phyloP scores from a whole-genome alignment of 2,797 vertebrate genomes.

The Sternarchorhynchus goeldii region DNA sequence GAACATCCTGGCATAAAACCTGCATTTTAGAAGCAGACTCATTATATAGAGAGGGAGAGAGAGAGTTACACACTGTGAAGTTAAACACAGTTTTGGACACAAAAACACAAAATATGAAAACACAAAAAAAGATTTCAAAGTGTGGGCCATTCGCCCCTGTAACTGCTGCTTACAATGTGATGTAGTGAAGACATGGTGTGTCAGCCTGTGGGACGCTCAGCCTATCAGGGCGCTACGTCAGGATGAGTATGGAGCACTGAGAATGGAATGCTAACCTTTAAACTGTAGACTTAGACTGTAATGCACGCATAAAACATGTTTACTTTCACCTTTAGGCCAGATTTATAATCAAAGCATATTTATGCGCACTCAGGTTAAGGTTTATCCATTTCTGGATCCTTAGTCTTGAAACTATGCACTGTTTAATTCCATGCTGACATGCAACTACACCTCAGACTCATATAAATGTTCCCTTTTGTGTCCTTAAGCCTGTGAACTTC shows the following conservation, averaged over 20 bases:
- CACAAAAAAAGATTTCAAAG: too few relatives aligned
- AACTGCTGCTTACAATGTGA: too few relatives aligned
- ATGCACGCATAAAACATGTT: background rate
- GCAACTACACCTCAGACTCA: background rate
- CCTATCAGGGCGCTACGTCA: background rate
- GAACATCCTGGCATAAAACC: too few relatives aligned
- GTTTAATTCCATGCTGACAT: slow-evolving; percentile 13
- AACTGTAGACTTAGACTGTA: slow-evolving; percentile 2
- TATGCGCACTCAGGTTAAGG: background rate
- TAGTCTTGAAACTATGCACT: slow-evolving; percentile 17
- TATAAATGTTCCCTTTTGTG: slow-evolving; percentile 1
- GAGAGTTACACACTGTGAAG: too few relatives aligned
- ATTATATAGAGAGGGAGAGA: too few relatives aligned
- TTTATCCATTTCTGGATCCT: background rate
- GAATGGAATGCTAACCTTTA: background rate
- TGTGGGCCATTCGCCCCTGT: too few relatives aligned
- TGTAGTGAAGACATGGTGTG: too few relatives aligned
- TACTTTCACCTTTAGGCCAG: background rate
- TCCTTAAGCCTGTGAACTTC: background rate
- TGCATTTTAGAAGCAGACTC: too few relatives aligned
- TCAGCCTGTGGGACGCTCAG: background rate
- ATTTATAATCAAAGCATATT: slow-evolving; percentile 24
- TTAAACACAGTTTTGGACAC: too few relatives aligned
- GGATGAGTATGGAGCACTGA: background rate
- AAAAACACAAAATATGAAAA: too few relatives aligned